Evolutionary conservation across 1,140 invertebrate species (phyloP), one percentile per base, ranked within the genome.

Genomic region (Orchesella cincta): DNA sequence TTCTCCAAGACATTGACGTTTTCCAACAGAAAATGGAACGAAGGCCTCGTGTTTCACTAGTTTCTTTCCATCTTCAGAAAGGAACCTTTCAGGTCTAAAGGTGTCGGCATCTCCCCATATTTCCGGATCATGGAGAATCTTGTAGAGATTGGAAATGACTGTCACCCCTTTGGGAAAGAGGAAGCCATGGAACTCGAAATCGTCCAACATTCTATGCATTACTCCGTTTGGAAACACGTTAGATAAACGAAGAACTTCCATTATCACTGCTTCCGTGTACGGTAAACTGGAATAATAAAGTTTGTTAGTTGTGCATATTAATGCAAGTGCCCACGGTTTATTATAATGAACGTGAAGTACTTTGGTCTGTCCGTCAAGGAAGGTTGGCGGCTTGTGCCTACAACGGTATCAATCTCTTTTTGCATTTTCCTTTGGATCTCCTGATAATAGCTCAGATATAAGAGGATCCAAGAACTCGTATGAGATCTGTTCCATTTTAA

Each of bases 261-360:
- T 85, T n/a, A 91, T 82, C 18, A 86, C 86, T 0, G 89, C 89
- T 82, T 91, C 90, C 0, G 86, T 87, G 73, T 89, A 91, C 0
- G 87, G 88, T 82, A 90, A 83, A 51, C 88, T 89, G 5, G 23
- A 57, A 26, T 18, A 57, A 57, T 14, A 57, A 5, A 57, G 3
- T 18, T 57, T 18, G 8, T 5, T 14, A n/a, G 8, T 18, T n/a
- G 52, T 46, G 18, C 39, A 8, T 57, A n/a, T 3, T 3, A 18
- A 57, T 23, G 12, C 5, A 57, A 23, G 14, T 57, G 3, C n/a
- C n/a, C n/a, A n/a, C n/a, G n/a, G n/a, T 26, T n/a, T 57, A 5
- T 14, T 57, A 18, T 57, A 18, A 23, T 23, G 52, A 57, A 57
- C 5, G 5, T 57, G 14, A 12, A 26, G 36, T 86, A 92, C 74